These are phyloP conservation scores for Trichopria drosophilae DNA, from an alignment of 2,888 invertebrate genomes.

Conservation along the genomic window DNA sequence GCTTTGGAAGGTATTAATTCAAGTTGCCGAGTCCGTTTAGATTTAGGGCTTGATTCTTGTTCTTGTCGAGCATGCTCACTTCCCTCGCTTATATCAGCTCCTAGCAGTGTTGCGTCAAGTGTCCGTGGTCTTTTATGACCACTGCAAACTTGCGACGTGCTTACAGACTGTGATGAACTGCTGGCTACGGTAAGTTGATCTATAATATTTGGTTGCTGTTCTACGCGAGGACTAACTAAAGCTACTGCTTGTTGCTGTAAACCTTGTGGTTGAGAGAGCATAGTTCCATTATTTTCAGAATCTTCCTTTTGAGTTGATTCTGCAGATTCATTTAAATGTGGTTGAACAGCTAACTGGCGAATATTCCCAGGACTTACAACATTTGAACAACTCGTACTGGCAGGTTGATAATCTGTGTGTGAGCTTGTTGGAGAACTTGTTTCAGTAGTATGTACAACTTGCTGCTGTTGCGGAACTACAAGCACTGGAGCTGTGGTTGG, in stretches of 20 bases:
- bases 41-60: slow-evolving; percentile 50
- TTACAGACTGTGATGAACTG: slow-evolving; percentile 70
- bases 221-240: slow-evolving; percentile 51
- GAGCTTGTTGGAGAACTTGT: slow-evolving; percentile 74
- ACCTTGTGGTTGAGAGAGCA: slow-evolving; percentile 42
- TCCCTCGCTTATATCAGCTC: slow-evolving; percentile 47
- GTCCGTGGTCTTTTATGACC: slow-evolving; percentile 66
- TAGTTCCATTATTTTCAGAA: slow-evolving; percentile 59
- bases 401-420: slow-evolving; percentile 83
- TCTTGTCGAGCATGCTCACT: slow-evolving; percentile 50
- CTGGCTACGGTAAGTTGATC: slow-evolving; percentile 57
- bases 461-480: slow-evolving; percentile 60
- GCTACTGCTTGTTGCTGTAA: slow-evolving; percentile 53
- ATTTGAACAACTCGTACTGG: slow-evolving; percentile 70
- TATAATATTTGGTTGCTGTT: slow-evolving; percentile 46
- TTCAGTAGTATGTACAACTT: slow-evolving; percentile 59
- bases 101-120: slow-evolving; percentile 49
- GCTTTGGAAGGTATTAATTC: slow-evolving; percentile 47
- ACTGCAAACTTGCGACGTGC: slow-evolving; percentile 65
- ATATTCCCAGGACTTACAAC: slow-evolving; percentile 62
- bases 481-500: slow-evolving; percentile 67
- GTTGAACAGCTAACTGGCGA: slow-evolving; percentile 71
- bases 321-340: slow-evolving; percentile 60
- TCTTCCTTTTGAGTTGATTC: slow-evolving; percentile 64
- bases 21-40: slow-evolving; percentile 49